phyloP scores from a whole-genome alignment of 2,888 invertebrate genomes.

The Acronicta aceris region DNA sequence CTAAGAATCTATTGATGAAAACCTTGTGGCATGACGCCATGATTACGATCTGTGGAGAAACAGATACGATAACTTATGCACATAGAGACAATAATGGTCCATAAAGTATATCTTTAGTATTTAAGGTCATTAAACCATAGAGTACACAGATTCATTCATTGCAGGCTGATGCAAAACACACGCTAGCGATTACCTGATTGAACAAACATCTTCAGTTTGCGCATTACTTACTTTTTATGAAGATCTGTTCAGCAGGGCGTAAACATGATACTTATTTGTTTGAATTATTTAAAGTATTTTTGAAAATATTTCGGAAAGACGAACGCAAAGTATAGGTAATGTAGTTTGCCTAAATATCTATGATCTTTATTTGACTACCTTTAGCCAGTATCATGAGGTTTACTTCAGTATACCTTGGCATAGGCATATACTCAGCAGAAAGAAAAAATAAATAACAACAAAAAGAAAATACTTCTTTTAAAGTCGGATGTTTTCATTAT shows the following conservation, averaged over 20 bases:
- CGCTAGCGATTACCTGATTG: conserved; percentile 30
- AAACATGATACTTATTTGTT: too few species aligned
- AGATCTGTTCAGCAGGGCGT: neutral
- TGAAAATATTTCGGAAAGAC: too few species aligned
- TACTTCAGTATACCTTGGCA: too few species aligned
- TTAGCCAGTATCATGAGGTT: too few species aligned
- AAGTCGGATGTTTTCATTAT: too few species aligned
- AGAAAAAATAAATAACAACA: too few species aligned
- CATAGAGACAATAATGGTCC: conserved; percentile 13
- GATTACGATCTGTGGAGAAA: conserved; percentile 24
- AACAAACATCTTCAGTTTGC: conserved; percentile 19
- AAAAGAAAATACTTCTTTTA: too few species aligned
- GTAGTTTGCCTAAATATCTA: too few species aligned
- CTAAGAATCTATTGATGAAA: conserved; percentile 32
- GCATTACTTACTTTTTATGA: neutral
- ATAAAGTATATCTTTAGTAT: conserved; percentile 25
- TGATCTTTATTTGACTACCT: too few species aligned
- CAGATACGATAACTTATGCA: conserved; percentile 11
- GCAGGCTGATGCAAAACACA: conserved; percentile 32
- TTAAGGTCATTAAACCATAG: conserved; percentile 49
- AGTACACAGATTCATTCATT: conserved; percentile 45
- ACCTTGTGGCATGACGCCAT: conserved; percentile 28
- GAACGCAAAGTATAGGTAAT: too few species aligned
- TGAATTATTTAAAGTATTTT: too few species aligned
- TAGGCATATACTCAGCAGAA: too few species aligned